phyloP scores from a whole-genome alignment of 2,797 vertebrate genomes.

The Pseudomugil tenellus region DNA sequence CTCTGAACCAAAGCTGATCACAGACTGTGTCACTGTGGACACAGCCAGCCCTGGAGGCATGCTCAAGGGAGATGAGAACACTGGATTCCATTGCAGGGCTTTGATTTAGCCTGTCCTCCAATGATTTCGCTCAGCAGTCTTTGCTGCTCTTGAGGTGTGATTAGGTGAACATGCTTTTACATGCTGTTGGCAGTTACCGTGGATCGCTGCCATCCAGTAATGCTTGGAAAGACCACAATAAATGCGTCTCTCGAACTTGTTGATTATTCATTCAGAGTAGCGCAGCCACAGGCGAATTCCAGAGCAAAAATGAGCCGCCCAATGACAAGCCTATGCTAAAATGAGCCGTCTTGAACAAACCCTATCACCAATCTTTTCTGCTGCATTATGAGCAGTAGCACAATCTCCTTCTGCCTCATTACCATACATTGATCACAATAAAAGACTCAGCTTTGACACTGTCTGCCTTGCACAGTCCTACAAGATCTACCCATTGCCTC shows the following conservation, averaged over 20 bases:
- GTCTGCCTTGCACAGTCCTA: conserved; percentile 52
- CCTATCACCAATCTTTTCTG: conserved; percentile 18
- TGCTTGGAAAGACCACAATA: conserved; percentile 36
- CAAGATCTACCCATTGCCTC: conserved; percentile 58
- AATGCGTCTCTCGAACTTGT: conserved; percentile 26
- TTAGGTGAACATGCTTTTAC: conserved; percentile 44
- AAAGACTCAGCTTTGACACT: conserved; percentile 55
- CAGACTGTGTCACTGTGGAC: conserved; percentile 64
- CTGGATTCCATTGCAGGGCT: conserved; percentile 47
- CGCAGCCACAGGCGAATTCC: conserved; percentile 37
- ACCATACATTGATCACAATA: conserved; percentile 73
- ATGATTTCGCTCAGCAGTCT: conserved; percentile 48
- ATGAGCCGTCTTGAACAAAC: conserved; percentile 34
- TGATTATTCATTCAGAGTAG: conserved; percentile 44
- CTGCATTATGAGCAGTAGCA: too few species aligned
- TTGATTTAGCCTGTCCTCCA: conserved; percentile 53
- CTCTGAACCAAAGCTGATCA: conserved; percentile 61
- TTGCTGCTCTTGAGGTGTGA: conserved; percentile 36
- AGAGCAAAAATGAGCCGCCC: conserved; percentile 40
- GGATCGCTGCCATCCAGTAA: conserved; percentile 38
- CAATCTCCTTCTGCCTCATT: conserved; percentile 64
- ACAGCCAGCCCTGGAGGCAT: conserved; percentile 67
- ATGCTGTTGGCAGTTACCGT: conserved; percentile 29
- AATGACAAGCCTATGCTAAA: conserved; percentile 42
- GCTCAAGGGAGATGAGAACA: conserved; percentile 57